These are phyloP conservation scores for Drosophila malerkotliana DNA, from an alignment of 1,140 invertebrate genomes.

Conservation along the genomic window DNA sequence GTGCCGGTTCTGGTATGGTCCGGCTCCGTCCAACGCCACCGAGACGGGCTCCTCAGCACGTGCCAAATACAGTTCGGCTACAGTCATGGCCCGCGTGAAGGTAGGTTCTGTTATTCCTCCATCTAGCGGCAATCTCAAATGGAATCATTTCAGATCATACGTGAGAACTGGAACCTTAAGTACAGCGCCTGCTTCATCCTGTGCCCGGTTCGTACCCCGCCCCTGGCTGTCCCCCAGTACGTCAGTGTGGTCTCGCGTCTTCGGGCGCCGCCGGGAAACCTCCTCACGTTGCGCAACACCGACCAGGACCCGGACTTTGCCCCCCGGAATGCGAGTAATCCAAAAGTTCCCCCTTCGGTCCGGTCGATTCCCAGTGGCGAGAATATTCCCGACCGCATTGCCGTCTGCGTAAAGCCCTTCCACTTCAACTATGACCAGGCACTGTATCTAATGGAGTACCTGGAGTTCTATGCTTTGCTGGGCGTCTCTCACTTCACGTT, in stretches of 20 bases:
- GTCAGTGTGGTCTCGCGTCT: slow-evolving; percentile 88
- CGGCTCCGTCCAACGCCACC: slow-evolving; percentile 55
- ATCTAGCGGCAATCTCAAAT: not conserved
- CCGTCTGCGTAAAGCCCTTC: slow-evolving; percentile 96
- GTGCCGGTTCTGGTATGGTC: slow-evolving; percentile 92
- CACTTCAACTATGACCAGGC: slow-evolving; percentile 95
- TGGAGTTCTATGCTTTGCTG: slow-evolving; percentile 94
- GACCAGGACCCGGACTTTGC: slow-evolving; percentile 84
- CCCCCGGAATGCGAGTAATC: not conserved
- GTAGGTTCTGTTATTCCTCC: slow-evolving; percentile 83
- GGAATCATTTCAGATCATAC: slow-evolving; percentile 87
- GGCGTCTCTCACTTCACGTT: slow-evolving; percentile 95
- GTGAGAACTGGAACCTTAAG: slow-evolving; percentile 97
- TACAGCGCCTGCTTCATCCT: slow-evolving; percentile 96
- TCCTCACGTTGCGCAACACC: slow-evolving; percentile 85
- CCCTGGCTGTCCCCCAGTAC: slow-evolving; percentile 87
- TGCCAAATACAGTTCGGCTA: slow-evolving; percentile 86
- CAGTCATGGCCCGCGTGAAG: slow-evolving; percentile 91
- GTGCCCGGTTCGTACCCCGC: slow-evolving; percentile 88
- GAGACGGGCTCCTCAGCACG: slow-evolving; percentile 44
- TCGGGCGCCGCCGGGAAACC: slow-evolving; percentile 87
- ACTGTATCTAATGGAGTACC: slow-evolving; percentile 94
- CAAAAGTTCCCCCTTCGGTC: slow-evolving; percentile 9
- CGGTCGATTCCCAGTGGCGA: slow-evolving; percentile 64
- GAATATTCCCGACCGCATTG: slow-evolving; percentile 87